Percentiles rank a stretch among this genome's conserved stretches.
Evolutionary conservation across 2,888 invertebrate genomes (phyloP).

Genomic region (Carterocephalus palaemon): DNA sequence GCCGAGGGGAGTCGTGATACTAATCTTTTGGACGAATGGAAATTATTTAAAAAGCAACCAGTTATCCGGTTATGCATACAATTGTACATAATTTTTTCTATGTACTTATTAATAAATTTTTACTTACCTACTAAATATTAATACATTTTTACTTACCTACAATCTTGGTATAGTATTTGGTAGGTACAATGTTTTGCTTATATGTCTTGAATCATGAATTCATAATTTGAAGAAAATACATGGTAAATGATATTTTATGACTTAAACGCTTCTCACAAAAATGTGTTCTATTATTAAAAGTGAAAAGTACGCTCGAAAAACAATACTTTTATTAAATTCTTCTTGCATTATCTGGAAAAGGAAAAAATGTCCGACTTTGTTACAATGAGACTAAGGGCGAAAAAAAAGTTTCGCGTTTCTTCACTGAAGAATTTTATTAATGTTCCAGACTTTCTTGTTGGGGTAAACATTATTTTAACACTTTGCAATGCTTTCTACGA

Average conservation of each 20-base stretch:
- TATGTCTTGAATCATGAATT: no score
- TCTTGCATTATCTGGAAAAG: slow-evolving; percentile 61
- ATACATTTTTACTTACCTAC: no score
- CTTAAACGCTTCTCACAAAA: slow-evolving; percentile 10
- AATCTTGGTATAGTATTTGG: no score
- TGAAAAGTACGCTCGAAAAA: slow-evolving; percentile 42
- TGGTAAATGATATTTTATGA: background rate
- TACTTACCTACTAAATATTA: no score
- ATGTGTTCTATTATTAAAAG: slow-evolving; percentile 31
- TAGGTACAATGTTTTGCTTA: no score
- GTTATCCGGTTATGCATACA: no score
- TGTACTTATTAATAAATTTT: no score
- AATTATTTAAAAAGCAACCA: slow-evolving; percentile 6
- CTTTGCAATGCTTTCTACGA: slow-evolving; percentile 21
- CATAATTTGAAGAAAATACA: background rate
- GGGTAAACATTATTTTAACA: slow-evolving; percentile 51
- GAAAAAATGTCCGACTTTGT: slow-evolving; percentile 58
- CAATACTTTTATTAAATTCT: slow-evolving; percentile 74
- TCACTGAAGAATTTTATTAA: slow-evolving; percentile 68
- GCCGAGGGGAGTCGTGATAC: slow-evolving; percentile 15
- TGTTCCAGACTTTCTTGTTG: slow-evolving; percentile 54
- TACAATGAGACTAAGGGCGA: slow-evolving; percentile 50
- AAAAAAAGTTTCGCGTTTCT: slow-evolving; percentile 64
- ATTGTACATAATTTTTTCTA: no score
- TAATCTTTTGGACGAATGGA: slow-evolving; percentile 9